Conservation (phyloP, 2,888 invertebrate genomes). For the Drosophila subsilvestris region DNA sequence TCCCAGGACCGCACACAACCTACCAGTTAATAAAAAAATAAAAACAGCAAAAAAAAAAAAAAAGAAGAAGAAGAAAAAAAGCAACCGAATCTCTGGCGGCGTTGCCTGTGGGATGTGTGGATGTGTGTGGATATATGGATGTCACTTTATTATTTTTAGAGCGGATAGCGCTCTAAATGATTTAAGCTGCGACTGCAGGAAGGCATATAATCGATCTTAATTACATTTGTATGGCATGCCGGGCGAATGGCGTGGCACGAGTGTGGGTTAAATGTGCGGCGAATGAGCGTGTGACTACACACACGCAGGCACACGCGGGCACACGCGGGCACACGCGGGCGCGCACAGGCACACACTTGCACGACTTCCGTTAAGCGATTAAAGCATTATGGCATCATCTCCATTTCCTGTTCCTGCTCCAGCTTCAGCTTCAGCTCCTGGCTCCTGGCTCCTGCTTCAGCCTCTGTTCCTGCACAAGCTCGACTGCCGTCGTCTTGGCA, state of each 20-base stretch:
- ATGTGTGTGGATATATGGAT: conserved; percentile 5
- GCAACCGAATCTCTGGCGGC: neutral
- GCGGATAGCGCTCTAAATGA: conserved; percentile 44
- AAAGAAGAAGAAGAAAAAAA: neutral
- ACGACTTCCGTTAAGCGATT: conserved; percentile 30
- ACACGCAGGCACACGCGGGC: neutral
- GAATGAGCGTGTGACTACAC: conserved; percentile 5
- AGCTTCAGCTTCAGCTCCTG: neutral
- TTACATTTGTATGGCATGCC: conserved; percentile 45
- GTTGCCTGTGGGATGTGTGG: neutral
- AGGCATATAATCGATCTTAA: conserved; percentile 64
- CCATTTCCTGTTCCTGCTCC: neutral
- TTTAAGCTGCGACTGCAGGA: conserved; percentile 43
- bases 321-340: no score
- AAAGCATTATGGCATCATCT: conserved; percentile 29
- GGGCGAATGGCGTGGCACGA: conserved; percentile 1
- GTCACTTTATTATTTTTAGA: conserved; percentile 51
- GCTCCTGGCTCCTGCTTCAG: neutral
- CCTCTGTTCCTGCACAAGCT: neutral
- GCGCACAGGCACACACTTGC: conserved; percentile 1
- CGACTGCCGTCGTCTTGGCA: conserved; percentile 20
- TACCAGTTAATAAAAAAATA: conserved; percentile 5
- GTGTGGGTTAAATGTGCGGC: conserved; percentile 23
- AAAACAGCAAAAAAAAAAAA: neutral
- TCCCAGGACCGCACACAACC: neutral